Percentiles rank a stretch among this genome's conserved stretches.
Evolutionary conservation across 2,888 invertebrate genomes (phyloP).

Genomic region (Leucophenga maculata): DNA sequence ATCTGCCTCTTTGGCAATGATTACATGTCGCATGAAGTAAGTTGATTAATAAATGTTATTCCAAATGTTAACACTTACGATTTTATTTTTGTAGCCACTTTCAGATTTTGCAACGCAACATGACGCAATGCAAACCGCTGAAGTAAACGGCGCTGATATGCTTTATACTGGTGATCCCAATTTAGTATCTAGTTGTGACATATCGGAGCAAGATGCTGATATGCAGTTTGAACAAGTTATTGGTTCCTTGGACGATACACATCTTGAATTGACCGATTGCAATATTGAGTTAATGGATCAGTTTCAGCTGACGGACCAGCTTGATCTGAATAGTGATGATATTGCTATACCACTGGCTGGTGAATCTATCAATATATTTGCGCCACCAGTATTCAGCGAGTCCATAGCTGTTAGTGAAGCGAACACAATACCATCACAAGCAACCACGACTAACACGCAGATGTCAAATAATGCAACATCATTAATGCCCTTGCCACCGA

Average conservation of each 20-base stretch:
- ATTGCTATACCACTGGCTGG: conserved; percentile 55
- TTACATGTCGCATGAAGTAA: conserved; percentile 51
- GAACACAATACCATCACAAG: not conserved
- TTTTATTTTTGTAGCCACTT: conserved; percentile 42
- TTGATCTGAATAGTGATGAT: conserved; percentile 66
- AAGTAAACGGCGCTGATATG: conserved; percentile 36
- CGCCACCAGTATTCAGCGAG: conserved; percentile 43
- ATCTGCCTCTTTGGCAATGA: conserved; percentile 58
- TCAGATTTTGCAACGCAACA: conserved; percentile 63
- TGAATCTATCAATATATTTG: conserved; percentile 57
- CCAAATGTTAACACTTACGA: conserved; percentile 48
- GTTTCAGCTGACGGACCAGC: conserved; percentile 68
- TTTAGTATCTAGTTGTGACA: conserved; percentile 57
- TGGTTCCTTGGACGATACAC: conserved; percentile 35
- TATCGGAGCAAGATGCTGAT: conserved; percentile 46
- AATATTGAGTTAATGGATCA: conserved; percentile 71
- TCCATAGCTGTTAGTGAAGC: not conserved
- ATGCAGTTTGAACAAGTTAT: conserved; percentile 36
- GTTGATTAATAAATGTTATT: conserved; percentile 39
- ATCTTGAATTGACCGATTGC: conserved; percentile 67
- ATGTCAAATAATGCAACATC: not conserved
- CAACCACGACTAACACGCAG: conserved; percentile 29
- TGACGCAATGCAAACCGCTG: not conserved
- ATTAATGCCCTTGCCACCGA: conserved; percentile 40
- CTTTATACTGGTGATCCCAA: conserved; percentile 62